Percentiles rank a stretch among this genome's conserved stretches.
Evolutionary conservation across 2,888 invertebrate species (phyloP).

Genomic region (Gerris lacustris): DNA sequence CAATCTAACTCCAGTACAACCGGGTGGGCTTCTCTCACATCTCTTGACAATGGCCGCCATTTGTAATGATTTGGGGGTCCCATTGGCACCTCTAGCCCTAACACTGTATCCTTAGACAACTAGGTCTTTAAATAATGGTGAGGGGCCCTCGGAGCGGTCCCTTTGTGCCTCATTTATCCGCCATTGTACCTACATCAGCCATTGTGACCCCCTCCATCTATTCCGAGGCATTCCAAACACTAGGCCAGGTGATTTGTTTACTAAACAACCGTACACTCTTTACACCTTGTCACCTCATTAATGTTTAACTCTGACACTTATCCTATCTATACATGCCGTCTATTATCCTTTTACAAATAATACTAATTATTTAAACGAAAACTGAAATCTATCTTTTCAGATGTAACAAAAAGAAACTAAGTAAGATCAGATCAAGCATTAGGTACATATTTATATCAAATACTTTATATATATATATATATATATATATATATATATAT

Average conservation of each 20-base stretch:
- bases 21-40: background rate
- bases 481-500: too few relatives aligned
- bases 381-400: too few relatives aligned
- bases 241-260: background rate
- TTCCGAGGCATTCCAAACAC: background rate
- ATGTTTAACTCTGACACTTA: background rate
- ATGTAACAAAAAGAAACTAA: too few relatives aligned
- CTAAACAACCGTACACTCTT: background rate
- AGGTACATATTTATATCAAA: too few relatives aligned
- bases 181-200: background rate
- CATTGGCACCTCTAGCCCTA: background rate
- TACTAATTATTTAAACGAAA: too few relatives aligned
- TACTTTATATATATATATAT: too few relatives aligned
- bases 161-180: constrained; percentile 3
- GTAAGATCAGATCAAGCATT: too few relatives aligned
- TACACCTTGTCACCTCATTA: background rate
- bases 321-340: too few relatives aligned
- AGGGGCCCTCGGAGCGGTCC: background rate
- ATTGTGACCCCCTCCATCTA: background rate
- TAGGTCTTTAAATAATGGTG: constrained; percentile 5
- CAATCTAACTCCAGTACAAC: too few relatives aligned
- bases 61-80: constrained; percentile 10
- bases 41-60: constrained; percentile 5
- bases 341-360: too few relatives aligned
- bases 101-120: background rate